These are phyloP conservation scores for Eumerus sabulonum DNA, from an alignment of 2,888 invertebrate genomes.

Conservation along the genomic window DNA sequence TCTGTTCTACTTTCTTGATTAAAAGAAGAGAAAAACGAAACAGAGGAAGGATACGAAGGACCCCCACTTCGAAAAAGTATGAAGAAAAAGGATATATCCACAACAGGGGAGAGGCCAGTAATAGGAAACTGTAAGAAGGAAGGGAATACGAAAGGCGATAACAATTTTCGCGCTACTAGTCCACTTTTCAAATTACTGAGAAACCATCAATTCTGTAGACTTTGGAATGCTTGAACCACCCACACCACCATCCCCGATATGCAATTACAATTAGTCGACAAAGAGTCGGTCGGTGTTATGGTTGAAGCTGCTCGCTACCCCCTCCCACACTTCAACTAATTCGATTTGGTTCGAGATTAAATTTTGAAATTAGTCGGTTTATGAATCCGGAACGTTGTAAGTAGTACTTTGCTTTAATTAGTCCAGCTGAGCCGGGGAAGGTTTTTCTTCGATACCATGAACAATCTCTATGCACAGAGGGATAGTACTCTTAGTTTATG, in stretches of 20 bases:
- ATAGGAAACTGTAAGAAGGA: too few species aligned
- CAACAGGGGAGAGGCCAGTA: too few species aligned
- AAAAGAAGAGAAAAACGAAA: slow-evolving; percentile 20
- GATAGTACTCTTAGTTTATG: too few species aligned
- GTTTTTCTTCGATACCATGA: too few species aligned
- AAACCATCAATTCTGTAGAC: slow-evolving; percentile 26
- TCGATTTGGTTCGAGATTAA: slow-evolving; percentile 34
- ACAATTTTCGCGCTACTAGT: slow-evolving; percentile 40
- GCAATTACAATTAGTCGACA: slow-evolving; percentile 42
- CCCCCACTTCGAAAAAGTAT: background rate
- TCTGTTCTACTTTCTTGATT: slow-evolving; percentile 21
- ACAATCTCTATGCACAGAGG: too few species aligned
- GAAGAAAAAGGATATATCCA: too few species aligned
- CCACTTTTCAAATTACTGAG: slow-evolving; percentile 27
- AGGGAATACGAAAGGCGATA: slow-evolving; percentile 14
- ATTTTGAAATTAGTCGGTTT: slow-evolving; percentile 45
- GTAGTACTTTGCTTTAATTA: slow-evolving; percentile 32
- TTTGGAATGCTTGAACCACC: slow-evolving; percentile 7
- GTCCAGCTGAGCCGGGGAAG: slow-evolving; percentile 9
- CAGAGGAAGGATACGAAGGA: slow-evolving; percentile 1
- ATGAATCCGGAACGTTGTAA: slow-evolving; percentile 24
- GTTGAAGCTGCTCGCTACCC: background rate
- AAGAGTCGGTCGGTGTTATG: background rate
- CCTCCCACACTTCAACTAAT: background rate
- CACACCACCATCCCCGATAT: background rate